Conservation (phyloP, 2,888 invertebrate species). For the Scotopteryx bipunctaria region DNA sequence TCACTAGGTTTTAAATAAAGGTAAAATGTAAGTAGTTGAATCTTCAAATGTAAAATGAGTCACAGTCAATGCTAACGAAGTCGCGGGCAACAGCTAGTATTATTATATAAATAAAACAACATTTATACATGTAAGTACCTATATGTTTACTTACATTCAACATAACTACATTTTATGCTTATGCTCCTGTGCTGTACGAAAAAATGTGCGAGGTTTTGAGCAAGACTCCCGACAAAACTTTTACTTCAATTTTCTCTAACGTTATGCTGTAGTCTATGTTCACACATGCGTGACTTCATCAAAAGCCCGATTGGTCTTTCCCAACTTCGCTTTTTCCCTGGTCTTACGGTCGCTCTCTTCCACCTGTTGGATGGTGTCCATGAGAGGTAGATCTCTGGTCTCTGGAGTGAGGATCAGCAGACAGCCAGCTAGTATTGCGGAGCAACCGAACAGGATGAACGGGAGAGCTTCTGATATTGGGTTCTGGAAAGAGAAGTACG, state of each 20-base stretch:
- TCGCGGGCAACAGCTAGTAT: too few relatives aligned
- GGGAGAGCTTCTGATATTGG: constrained; percentile 65
- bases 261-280: background rate
- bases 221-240: too few relatives aligned
- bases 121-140: too few relatives aligned
- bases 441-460: constrained; percentile 65
- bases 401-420: constrained; percentile 62
- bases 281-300: constrained; percentile 9
- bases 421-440: constrained; percentile 57
- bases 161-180: too few relatives aligned
- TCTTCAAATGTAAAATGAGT: too few relatives aligned
- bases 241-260: background rate
- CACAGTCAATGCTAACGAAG: too few relatives aligned
- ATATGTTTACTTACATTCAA: too few relatives aligned
- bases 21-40: too few relatives aligned
- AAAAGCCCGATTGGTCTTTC: constrained; percentile 20
- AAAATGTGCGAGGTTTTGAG: too few relatives aligned
- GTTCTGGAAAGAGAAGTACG: constrained; percentile 54
- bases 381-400: constrained; percentile 62
- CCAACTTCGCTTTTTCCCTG: constrained; percentile 10
- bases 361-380: constrained; percentile 67
- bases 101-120: too few relatives aligned
- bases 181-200: too few relatives aligned
- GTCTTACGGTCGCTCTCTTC: constrained; percentile 41
- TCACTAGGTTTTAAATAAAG: too few relatives aligned